Conservation (phyloP, 2,797 vertebrate genomes). For the Sebastes minor region DNA sequence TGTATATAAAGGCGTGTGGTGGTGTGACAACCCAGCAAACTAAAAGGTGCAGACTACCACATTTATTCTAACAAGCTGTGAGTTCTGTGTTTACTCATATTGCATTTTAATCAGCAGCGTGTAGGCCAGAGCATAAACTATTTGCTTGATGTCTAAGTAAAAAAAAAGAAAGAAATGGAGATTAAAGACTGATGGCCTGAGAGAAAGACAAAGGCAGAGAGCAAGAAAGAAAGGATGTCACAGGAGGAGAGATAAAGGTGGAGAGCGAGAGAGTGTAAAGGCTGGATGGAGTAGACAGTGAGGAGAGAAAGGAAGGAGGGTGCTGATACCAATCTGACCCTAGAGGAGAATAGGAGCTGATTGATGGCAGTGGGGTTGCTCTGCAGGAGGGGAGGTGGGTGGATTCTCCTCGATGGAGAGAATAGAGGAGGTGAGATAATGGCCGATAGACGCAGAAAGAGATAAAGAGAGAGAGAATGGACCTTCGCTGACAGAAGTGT, state of each 20-base stretch:
- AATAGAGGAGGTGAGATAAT: constrained; percentile 73
- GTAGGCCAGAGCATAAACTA: constrained; percentile 20
- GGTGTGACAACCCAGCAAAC: constrained; percentile 12
- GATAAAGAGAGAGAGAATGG: constrained; percentile 70
- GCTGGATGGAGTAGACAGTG: constrained; percentile 64
- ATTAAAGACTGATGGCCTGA: constrained; percentile 47
- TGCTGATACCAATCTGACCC: constrained; percentile 77
- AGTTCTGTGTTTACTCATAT: constrained; percentile 39
- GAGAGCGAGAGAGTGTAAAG: constrained; percentile 59
- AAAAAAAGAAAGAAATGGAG: constrained; percentile 25
- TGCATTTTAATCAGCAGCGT: constrained; percentile 55
- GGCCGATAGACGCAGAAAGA: constrained; percentile 57
- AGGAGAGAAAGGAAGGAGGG: constrained; percentile 67
- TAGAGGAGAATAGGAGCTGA: constrained; percentile 77
- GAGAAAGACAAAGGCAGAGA: constrained; percentile 44
- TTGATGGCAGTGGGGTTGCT: constrained; percentile 77
- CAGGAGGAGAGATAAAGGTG: constrained; percentile 64
- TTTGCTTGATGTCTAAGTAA: constrained; percentile 32
- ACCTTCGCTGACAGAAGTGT: constrained; percentile 67
- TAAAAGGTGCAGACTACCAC: constrained; percentile 10
- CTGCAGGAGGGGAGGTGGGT: constrained; percentile 64
- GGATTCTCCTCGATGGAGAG: constrained; percentile 69
- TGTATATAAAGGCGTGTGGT: constrained; percentile 3
- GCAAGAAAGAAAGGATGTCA: constrained; percentile 57
- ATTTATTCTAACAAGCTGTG: constrained; percentile 36